Percentiles rank a stretch among this genome's conserved stretches.
Evolutionary conservation across 2,113 vertebrate genomes (phyloP).

Genomic region (Ifrita kowaldi): DNA sequence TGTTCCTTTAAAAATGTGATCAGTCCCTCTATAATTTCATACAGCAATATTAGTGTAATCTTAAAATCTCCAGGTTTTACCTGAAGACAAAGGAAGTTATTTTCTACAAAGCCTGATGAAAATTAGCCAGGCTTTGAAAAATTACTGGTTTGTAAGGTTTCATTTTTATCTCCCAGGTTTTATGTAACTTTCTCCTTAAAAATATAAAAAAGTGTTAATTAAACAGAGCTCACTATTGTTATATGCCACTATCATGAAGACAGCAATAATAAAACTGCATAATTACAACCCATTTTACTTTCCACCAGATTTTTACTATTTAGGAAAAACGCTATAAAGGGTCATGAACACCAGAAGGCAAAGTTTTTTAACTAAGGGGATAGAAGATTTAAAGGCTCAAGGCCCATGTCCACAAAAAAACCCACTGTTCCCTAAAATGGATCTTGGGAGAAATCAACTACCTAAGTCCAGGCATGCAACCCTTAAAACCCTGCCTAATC

Average conservation of each 20-base stretch:
- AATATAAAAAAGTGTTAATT: not conserved
- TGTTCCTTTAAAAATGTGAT: not conserved
- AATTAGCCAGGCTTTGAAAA: not conserved
- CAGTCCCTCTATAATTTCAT: not conserved
- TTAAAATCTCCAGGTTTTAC: not conserved
- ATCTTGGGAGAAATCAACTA: conserved; percentile 25
- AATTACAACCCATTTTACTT: not conserved
- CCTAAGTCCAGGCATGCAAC: conserved; percentile 52
- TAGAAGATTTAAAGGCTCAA: not conserved
- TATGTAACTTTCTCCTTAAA: not conserved
- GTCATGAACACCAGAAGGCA: not conserved
- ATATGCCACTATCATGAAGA: not conserved
- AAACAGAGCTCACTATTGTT: not conserved
- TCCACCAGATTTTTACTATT: not conserved
- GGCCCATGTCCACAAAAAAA: not conserved
- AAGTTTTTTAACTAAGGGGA: not conserved
- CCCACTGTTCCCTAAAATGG: not conserved
- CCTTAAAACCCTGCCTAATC: conserved; percentile 46
- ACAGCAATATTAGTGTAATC: not conserved
- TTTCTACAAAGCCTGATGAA: not conserved
- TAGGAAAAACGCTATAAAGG: not conserved
- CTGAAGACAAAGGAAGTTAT: not conserved
- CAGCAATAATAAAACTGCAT: not conserved
- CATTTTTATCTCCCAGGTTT: not conserved
- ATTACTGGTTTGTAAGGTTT: not conserved